A percentile compares a stretch with the other conserved stretches of the same genome.
These are phyloP conservation scores for Aporrectodea caliginosa DNA, from an alignment of 1,140 invertebrate species.

Conservation along the genomic window DNA sequence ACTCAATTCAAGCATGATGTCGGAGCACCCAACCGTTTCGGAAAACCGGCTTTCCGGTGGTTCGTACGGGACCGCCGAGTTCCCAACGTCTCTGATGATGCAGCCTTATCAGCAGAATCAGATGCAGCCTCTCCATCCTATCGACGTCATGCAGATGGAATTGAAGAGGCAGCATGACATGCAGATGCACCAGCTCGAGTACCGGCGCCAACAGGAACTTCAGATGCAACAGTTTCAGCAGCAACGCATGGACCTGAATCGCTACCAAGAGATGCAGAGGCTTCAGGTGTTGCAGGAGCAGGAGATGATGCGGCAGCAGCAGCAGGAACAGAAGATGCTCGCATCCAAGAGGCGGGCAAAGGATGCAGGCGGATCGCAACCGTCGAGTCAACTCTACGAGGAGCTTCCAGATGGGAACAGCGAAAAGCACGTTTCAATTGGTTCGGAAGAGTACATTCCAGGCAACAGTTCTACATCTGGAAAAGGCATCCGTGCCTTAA, in stretches of 20 bases:
- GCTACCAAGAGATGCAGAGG: not conserved
- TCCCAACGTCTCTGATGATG: too few species aligned
- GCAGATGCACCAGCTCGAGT: not conserved
- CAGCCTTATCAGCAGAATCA: not conserved
- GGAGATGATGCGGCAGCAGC: not conserved
- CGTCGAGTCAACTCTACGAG: not conserved
- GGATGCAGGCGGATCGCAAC: not conserved
- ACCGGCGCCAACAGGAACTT: not conserved
- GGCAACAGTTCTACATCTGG: not conserved
- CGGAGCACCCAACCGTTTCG: not conserved
- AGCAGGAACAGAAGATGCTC: not conserved
- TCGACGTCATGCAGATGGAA: not conserved
- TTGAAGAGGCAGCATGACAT: not conserved
- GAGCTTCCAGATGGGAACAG: not conserved
- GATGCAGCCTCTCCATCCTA: not conserved
- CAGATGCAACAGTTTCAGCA: not conserved
- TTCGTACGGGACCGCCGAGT: not conserved
- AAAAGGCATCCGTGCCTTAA: not conserved
- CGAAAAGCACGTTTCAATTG: not conserved
- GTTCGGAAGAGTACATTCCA: not conserved
- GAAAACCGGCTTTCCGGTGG: not conserved
- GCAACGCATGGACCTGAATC: not conserved
- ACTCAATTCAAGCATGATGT: not conserved
- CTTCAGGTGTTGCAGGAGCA: not conserved
- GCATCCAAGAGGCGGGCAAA: not conserved